Evolutionary conservation across 2,888 invertebrate species (phyloP).

Genomic region (Idaea biselata): DNA sequence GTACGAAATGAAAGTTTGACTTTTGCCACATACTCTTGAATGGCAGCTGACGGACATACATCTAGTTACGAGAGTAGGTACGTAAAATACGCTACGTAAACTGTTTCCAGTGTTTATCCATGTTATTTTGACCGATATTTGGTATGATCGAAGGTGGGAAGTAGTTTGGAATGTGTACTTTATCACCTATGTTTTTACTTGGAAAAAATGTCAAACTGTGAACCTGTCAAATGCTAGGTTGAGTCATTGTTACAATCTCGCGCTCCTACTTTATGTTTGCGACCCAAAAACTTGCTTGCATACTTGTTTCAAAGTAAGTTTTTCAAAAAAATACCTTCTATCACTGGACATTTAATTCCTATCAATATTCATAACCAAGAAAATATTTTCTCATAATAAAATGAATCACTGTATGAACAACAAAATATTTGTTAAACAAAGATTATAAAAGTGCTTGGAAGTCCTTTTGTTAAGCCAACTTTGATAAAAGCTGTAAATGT

Average conservation of each 20-base stretch:
- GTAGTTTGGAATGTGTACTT: conserved; percentile 50
- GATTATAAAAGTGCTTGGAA: neutral
- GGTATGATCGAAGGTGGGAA: conserved; percentile 37
- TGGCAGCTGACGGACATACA: conserved; percentile 79
- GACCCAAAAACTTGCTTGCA: conserved; percentile 48
- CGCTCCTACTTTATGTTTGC: conserved; percentile 47
- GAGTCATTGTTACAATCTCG: conserved; percentile 74
- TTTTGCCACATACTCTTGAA: conserved; percentile 82
- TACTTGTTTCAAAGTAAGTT: conserved; percentile 9
- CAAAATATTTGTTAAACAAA: neutral
- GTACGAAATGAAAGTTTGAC: conserved; percentile 81
- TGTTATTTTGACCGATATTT: conserved; percentile 47
- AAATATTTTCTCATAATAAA: neutral
- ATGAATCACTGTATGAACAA: neutral
- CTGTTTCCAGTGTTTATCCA: conserved; percentile 50
- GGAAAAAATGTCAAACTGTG: conserved; percentile 74
- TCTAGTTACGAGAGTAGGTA: conserved; percentile 70
- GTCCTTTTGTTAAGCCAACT: neutral
- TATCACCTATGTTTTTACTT: conserved; percentile 62
- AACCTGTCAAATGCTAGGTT: conserved; percentile 77
- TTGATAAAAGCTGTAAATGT: neutral
- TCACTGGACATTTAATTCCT: neutral
- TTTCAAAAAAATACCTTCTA: neutral
- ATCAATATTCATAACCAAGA: neutral
- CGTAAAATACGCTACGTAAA: conserved; percentile 60